Evolutionary conservation across 2,888 invertebrate genomes (phyloP).

Genomic region (Microchrysa polita): DNA sequence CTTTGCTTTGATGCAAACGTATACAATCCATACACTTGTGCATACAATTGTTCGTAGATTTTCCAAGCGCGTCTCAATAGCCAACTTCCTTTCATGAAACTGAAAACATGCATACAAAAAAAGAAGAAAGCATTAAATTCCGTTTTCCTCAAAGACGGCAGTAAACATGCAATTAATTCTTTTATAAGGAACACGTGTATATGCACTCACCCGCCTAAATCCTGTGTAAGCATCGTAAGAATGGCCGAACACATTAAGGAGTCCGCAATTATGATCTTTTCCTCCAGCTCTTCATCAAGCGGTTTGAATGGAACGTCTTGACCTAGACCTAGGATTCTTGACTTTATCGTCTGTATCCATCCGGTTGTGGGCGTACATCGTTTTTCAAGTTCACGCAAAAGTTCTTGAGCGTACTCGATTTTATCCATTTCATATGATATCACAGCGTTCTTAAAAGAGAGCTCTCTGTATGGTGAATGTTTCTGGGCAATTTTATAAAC

Average conservation of each 20-base stretch:
- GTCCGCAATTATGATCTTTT: slow-evolving; percentile 74
- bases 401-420: slow-evolving; percentile 67
- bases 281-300: slow-evolving; percentile 67
- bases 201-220: slow-evolving; percentile 66
- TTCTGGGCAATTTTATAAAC: too few relatives aligned
- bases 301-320: slow-evolving; percentile 54
- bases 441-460: slow-evolving; percentile 70
- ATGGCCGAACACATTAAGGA: slow-evolving; percentile 73
- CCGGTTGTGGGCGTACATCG: slow-evolving; percentile 67
- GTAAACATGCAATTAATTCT: background rate
- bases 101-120: slow-evolving; percentile 11
- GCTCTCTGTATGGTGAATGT: too few relatives aligned
- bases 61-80: slow-evolving; percentile 75
- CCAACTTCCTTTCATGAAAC: slow-evolving; percentile 71
- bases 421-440: slow-evolving; percentile 77
- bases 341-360: slow-evolving; percentile 68
- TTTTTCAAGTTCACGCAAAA: slow-evolving; percentile 70
- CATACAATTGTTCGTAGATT: slow-evolving; percentile 72
- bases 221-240: slow-evolving; percentile 72
- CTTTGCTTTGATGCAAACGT: slow-evolving; percentile 53
- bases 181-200: background rate
- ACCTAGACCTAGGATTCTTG: slow-evolving; percentile 64
- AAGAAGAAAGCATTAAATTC: too few relatives aligned
- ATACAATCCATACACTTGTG: slow-evolving; percentile 68
- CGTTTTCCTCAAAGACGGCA: background rate